Base-by-base conservation (phyloP, 2,797 vertebrate genomes). In the Hydrocynus forskahlii region DNA sequence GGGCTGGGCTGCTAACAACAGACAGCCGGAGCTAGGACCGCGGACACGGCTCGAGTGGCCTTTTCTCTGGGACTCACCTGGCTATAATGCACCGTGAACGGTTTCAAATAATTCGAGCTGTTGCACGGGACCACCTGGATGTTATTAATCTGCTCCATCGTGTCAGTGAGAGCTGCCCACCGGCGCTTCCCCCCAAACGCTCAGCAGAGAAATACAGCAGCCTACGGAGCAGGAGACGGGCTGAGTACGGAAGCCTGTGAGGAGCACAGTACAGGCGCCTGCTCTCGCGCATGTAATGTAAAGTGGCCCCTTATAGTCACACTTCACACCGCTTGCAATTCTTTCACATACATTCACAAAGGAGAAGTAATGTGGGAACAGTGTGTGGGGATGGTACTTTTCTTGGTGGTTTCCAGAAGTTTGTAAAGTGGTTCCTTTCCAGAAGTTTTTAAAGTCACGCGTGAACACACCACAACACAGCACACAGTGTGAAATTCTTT, bases 91-190 rank as follows among this genome's bases (percentile, higher is more conserved):
- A 94, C 94, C 87, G 95, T 92, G 87, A 96, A 92, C 55, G 96
- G 95, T 83, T 94, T 94, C 88, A 97, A 86, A 66, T 95, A 97
- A 73, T 92, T 89, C 75, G 96, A 97, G 82, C 92, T 92, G 87
- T 91, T 88, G 93, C 96, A 97, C 38, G 95, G 95, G 79, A 92
- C 92, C 19, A 97, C 85, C 82, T 93, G 90, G 86, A 97, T 88
- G 80, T 94, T 95, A 84, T 94, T 95, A 38, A 95, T 94, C 84
- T 95, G 92, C 89, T 96, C 95, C 95, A 95, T 95, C 66, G 84
- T 91, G n/a, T 73, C 84, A 76, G 68, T 87, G 85, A 76, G 75
- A 70, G 84, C 80, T 75, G 89, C 85, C 88, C 87, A 81, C 84
- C 85, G 89, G 90, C 80, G 73, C 80, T 88, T 89, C 91, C 91